These are phyloP conservation scores for Grallaria varia DNA, from an alignment of 2,113 vertebrate genomes.

Conservation along the genomic window DNA sequence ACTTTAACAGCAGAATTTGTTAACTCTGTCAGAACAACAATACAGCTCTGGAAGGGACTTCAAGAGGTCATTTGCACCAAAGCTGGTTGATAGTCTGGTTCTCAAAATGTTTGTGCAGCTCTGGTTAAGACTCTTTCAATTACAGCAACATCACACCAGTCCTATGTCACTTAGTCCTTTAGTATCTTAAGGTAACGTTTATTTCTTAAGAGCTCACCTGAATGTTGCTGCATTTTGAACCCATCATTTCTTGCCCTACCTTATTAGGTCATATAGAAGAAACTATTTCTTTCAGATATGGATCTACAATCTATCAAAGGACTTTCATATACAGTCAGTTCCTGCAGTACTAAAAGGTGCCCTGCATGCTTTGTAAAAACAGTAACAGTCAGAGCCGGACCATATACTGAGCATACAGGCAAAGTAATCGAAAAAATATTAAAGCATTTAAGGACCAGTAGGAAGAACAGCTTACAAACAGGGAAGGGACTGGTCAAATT, in stretches of 20 bases:
- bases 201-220: background rate
- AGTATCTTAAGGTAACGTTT: background rate
- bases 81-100: background rate
- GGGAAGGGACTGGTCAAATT: background rate
- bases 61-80: background rate
- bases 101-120: background rate
- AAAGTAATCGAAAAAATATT: background rate
- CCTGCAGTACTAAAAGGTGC: background rate
- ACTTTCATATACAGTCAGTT: background rate
- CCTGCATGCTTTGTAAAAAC: background rate
- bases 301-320: background rate
- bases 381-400: background rate
- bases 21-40: background rate
- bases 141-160: background rate
- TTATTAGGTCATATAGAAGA: background rate
- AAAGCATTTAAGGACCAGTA: background rate
- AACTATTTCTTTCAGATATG: background rate
- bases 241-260: background rate
- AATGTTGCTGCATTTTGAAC: background rate
- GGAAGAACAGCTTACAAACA: background rate
- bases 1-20: background rate
- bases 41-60: background rate
- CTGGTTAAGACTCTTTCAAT: background rate
- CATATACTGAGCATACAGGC: background rate
- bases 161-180: background rate